These are phyloP conservation scores for Margarornis squamiger DNA, from an alignment of 2,797 vertebrate genomes.

Conservation along the genomic window DNA sequence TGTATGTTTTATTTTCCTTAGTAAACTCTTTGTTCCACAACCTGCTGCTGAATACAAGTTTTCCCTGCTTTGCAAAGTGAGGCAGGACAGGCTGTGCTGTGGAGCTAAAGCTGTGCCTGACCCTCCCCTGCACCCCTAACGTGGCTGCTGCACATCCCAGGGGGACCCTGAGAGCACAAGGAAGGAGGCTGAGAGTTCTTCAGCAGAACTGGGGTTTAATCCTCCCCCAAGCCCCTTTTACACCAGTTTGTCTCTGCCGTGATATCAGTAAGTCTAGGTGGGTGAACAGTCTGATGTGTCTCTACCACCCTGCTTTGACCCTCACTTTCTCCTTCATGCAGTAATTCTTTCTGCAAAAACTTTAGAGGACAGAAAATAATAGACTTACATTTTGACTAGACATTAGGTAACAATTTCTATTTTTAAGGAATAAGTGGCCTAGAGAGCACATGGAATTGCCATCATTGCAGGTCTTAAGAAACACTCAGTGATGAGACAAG, in stretches of 20 bases:
- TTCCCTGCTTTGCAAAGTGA: neutral
- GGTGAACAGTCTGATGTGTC: neutral
- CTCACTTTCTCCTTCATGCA: accelerated
- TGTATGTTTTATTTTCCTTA: neutral
- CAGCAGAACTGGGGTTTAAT: neutral
- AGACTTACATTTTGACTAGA: neutral
- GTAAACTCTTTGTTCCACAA: neutral
- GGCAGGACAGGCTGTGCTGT: neutral
- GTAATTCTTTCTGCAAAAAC: neutral
- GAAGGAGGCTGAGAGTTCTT: neutral
- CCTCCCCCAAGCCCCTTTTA: neutral
- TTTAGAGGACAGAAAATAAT: neutral
- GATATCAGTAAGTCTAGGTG: neutral
- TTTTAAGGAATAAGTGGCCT: neutral
- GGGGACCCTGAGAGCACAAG: neutral
- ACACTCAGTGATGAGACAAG: neutral
- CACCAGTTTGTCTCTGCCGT: neutral
- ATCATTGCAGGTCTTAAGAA: neutral
- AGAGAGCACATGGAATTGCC: neutral
- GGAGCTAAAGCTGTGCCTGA: neutral
- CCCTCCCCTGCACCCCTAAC: too few species aligned
- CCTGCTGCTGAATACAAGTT: neutral
- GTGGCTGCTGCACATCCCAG: neutral
- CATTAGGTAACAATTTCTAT: neutral
- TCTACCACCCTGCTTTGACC: neutral